Conservation (phyloP, 2,888 invertebrate genomes). For the Spilosoma lubricipeda region DNA sequence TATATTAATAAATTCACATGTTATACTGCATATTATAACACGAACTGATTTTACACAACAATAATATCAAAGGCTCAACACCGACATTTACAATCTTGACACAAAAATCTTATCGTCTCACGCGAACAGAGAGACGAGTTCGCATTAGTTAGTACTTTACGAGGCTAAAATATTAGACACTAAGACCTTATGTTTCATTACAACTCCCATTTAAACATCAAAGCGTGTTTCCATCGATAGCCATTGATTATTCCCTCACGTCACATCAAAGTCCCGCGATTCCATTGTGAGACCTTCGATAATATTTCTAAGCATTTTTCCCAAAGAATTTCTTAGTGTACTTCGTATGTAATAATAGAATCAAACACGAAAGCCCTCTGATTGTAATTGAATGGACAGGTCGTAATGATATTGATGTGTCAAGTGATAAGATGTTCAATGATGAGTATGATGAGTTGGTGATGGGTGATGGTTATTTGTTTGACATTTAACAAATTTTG, state of each 20-base stretch:
- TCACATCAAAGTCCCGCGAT: conserved; percentile 79
- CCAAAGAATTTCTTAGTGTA: conserved; percentile 49
- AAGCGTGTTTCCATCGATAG: conserved; percentile 70
- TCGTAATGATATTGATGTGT: conserved; percentile 51
- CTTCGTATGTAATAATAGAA: conserved; percentile 50
- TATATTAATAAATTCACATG: conserved; percentile 24
- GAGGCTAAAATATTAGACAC: conserved; percentile 28
- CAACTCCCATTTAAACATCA: conserved; percentile 60
- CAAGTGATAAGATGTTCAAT: conserved; percentile 49
- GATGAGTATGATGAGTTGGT: conserved; percentile 47
- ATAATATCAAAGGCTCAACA: conserved; percentile 45
- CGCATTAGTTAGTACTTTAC: conserved; percentile 27
- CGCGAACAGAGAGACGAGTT: conserved; percentile 16
- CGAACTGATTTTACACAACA: conserved; percentile 25
- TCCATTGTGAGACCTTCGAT: conserved; percentile 74
- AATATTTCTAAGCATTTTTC: conserved; percentile 76
- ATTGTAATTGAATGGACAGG: conserved; percentile 54
- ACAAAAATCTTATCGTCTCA: conserved; percentile 26
- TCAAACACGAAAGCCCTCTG: conserved; percentile 51
- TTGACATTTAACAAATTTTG: conserved; percentile 44
- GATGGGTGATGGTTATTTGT: conserved; percentile 46
- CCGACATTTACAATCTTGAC: conserved; percentile 34
- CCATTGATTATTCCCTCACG: conserved; percentile 80
- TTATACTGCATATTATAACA: conserved; percentile 29
- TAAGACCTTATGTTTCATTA: conserved; percentile 38